Conservation (phyloP, 2,888 invertebrate species). For the Habrosyne pyritoides region DNA sequence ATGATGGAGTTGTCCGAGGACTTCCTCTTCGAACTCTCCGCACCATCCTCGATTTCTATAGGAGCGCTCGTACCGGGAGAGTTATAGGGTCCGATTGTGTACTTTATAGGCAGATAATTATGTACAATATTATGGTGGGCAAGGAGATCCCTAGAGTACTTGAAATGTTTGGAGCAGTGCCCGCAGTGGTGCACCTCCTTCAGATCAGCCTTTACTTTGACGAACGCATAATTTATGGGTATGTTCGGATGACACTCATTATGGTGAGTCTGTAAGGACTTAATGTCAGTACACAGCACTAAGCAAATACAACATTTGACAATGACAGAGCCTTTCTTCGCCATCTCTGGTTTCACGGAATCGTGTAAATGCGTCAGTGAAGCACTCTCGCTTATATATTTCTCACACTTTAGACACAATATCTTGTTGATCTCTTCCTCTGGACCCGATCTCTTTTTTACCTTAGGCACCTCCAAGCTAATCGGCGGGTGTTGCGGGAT, state of each 20-base stretch:
- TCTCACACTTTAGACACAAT: slow-evolving; percentile 63
- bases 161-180: slow-evolving; percentile 48
- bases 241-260: slow-evolving; percentile 38
- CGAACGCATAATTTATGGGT: slow-evolving; percentile 51
- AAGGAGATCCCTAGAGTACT: slow-evolving; percentile 43
- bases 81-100: slow-evolving; percentile 24
- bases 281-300: slow-evolving; percentile 50
- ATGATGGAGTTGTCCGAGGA: slow-evolving; percentile 11
- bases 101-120: slow-evolving; percentile 32
- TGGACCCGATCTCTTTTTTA: slow-evolving; percentile 3
- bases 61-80: slow-evolving; percentile 8
- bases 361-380: slow-evolving; percentile 47
- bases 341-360: slow-evolving; percentile 43
- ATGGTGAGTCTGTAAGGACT: slow-evolving; percentile 63
- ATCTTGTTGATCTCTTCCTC: slow-evolving; percentile 25
- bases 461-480: slow-evolving; percentile 9
- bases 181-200: slow-evolving; percentile 41
- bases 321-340: slow-evolving; percentile 60
- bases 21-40: slow-evolving; percentile 22
- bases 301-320: slow-evolving; percentile 74
- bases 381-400: slow-evolving; percentile 37
- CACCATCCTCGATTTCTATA: slow-evolving; percentile 16
- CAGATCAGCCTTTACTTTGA: slow-evolving; percentile 41
- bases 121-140: slow-evolving; percentile 50
- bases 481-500: slow-evolving; percentile 37